Evolutionary conservation across 2,113 vertebrate species (phyloP), one percentile per base, ranked within the genome.

Genomic region (Perca schrenkii): DNA sequence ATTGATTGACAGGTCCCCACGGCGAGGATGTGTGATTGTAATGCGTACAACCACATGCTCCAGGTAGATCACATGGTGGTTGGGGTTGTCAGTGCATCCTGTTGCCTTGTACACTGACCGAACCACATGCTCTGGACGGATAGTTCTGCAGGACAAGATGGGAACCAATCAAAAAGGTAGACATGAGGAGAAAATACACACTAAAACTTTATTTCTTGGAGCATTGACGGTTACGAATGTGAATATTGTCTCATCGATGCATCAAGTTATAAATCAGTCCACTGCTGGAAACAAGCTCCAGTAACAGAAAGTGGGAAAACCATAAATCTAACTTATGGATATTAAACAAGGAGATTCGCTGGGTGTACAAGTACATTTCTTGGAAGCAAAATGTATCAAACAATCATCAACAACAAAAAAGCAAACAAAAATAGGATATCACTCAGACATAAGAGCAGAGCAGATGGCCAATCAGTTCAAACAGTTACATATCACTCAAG

Each of bases 61-160:
- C 93, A 99, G 90, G 93, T 99, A 99, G 92, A 97, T 98, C 84
- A 99, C 98, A 0, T 99, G 97, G 89, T 98, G 96, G 91, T 99
- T 98, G 81, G 96, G 87, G 86, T 98, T 99, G 88, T 99, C 98
- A 0, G 96, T 95, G 87, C 98, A 99, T 81, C 98, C 98, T 0
- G 97, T 99, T 10, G 98, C 98, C 95, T 99, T 99, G 95, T 99
- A 99, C 91, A 99, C 97, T 0, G 98, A 98, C 47, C 98, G 96
- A 7, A 99, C 97, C 4, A 97, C 89, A 1, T 97, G 97, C 88
- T 99, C 98, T 40, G 98, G 97, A 50, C 98, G 97, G 89, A 99
- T 99, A 8, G 97, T 99, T 95, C 98, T 99, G 76, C 10, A 74
- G 74, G n/a, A 89, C 62, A 76, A 50, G 21, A 43, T 4, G 34